Conservation (phyloP, 2,888 invertebrate species). For the Scaptomyza parva region DNA sequence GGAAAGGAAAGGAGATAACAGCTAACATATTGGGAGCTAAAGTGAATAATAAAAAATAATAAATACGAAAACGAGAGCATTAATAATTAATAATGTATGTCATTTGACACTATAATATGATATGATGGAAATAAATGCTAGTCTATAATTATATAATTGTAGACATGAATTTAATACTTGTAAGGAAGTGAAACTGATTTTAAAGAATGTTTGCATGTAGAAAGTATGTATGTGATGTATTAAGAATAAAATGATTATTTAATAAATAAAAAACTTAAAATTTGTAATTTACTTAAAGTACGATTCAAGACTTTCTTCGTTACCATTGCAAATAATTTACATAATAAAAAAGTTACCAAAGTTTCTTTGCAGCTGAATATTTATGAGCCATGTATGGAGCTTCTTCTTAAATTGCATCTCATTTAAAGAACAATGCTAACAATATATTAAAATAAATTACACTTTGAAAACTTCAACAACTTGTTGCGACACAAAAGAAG, state of each 20-base stretch:
- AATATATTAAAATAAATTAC: conserved; percentile 13
- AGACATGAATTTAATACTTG: conserved; percentile 69
- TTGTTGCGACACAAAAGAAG: conserved; percentile 58
- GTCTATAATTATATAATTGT: conserved; percentile 41
- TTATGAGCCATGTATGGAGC: neutral
- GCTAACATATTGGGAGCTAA: neutral
- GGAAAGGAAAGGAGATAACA: too few species aligned
- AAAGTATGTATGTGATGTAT: conserved; percentile 12
- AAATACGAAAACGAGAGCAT: too few species aligned
- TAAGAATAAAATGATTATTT: conserved; percentile 58
- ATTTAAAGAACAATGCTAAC: neutral
- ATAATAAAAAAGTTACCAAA: too few species aligned
- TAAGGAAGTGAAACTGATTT: conserved; percentile 65
- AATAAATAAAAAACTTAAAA: conserved; percentile 26
- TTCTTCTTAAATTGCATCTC: neutral
- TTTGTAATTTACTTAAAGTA: neutral
- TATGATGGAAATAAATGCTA: conserved; percentile 34
- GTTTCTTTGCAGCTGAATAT: neutral
- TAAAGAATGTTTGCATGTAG: conserved; percentile 52
- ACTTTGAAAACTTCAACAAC: conserved; percentile 23
- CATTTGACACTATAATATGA: conserved; percentile 20
- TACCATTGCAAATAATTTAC: neutral
- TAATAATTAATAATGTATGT: conserved; percentile 2
- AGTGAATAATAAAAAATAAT: conserved; percentile 18
- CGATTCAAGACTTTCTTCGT: neutral